Percentiles rank a stretch among this genome's conserved stretches.
These are phyloP conservation scores for Puma concolor DNA, from an alignment of 2,113 vertebrate species.

Conservation along the genomic window DNA sequence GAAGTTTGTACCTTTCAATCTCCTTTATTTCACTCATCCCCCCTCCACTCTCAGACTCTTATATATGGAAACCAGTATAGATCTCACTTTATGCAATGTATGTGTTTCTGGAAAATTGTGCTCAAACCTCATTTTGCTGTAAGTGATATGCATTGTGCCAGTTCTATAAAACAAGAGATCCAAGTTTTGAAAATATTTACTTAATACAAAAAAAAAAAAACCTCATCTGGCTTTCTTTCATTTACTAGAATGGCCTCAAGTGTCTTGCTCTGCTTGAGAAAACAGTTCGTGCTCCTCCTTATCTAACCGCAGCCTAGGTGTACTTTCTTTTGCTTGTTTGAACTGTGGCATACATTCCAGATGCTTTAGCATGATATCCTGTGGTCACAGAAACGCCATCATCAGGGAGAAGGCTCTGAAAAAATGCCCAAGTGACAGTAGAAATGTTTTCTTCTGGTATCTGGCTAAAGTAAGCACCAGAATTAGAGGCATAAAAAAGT, in stretches of 20 bases:
- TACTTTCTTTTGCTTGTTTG: background rate
- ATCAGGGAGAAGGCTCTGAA: background rate
- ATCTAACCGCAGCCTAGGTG: too few species aligned
- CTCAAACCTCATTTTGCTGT: conserved; percentile 24
- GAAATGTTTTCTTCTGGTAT: background rate
- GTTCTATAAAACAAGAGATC: background rate
- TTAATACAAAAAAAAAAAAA: background rate
- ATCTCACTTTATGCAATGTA: background rate
- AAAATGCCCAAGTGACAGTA: background rate
- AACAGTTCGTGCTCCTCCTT: background rate
- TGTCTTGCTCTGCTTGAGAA: background rate
- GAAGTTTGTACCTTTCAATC: background rate
- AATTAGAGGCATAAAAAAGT: background rate
- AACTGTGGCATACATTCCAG: background rate
- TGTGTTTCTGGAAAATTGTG: conserved; percentile 25
- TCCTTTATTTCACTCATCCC: background rate
- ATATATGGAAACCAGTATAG: background rate
- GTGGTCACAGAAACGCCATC: background rate
- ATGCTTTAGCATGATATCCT: background rate
- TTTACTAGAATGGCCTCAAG: background rate
- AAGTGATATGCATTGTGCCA: background rate
- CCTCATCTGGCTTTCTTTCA: background rate
- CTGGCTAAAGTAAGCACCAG: background rate
- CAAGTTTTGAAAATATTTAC: conserved; percentile 12
- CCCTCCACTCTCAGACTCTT: background rate